These are phyloP conservation scores for Tenebrosternarchus preto DNA, from an alignment of 2,113 vertebrate species.

Conservation along the genomic window DNA sequence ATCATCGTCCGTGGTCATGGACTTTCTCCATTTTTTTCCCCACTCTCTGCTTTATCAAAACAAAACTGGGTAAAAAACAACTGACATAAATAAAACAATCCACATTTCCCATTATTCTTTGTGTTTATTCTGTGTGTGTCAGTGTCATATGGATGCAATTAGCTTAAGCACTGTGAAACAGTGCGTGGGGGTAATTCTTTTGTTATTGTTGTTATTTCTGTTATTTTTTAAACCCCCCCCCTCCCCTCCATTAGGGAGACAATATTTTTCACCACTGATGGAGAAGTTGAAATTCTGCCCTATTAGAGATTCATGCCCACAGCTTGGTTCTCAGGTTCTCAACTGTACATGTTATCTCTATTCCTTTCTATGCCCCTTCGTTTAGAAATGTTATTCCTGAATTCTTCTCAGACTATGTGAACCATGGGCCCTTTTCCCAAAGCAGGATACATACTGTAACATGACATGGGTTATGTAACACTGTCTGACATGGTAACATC, in stretches of 20 bases:
- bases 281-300: slow-evolving; percentile 83
- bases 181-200: slow-evolving; percentile 25
- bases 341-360: slow-evolving; percentile 63
- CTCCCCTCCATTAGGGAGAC: slow-evolving; percentile 81
- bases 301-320: slow-evolving; percentile 73
- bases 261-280: slow-evolving; percentile 83
- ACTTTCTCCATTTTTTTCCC: slow-evolving; percentile 52
- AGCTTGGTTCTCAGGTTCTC: slow-evolving; percentile 83
- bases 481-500: slow-evolving; percentile 70
- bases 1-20: slow-evolving; percentile 77
- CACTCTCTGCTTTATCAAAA: slow-evolving; percentile 41
- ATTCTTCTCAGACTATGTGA: slow-evolving; percentile 79
- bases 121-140: slow-evolving; percentile 15
- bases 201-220: slow-evolving; percentile 61
- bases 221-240: slow-evolving; percentile 80
- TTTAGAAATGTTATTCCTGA: slow-evolving; percentile 91
- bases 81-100: slow-evolving; percentile 45
- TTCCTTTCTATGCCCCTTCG: slow-evolving; percentile 62
- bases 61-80: slow-evolving; percentile 32
- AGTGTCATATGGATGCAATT: slow-evolving; percentile 48
- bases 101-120: slow-evolving; percentile 51
- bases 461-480: slow-evolving; percentile 72
- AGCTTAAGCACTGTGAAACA: slow-evolving; percentile 33
- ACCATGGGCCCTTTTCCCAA: slow-evolving; percentile 92
- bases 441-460: slow-evolving; percentile 76